Percentiles rank a stretch among this genome's conserved stretches.
phyloP scores from a whole-genome alignment of 2,113 vertebrate species.

The Erythrolamprus reginae region DNA sequence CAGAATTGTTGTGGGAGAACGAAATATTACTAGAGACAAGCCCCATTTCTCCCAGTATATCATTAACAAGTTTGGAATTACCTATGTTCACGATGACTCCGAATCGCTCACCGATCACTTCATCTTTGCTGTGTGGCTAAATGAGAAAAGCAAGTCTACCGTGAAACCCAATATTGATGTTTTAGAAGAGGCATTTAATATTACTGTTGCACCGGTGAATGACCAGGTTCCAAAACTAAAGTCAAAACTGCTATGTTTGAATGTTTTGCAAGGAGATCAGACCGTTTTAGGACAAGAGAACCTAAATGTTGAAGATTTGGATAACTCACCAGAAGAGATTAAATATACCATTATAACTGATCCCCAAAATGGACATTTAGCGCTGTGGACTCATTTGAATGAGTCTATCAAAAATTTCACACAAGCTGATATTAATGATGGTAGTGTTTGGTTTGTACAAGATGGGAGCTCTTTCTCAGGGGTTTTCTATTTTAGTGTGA shows the following conservation, averaged over 20 bases:
- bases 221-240: slow-evolving; percentile 83
- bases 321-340: slow-evolving; percentile 79
- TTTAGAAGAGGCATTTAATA: slow-evolving; percentile 81
- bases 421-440: slow-evolving; percentile 79
- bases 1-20: slow-evolving; percentile 76
- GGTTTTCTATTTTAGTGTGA: slow-evolving; percentile 89
- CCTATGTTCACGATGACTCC: slow-evolving; percentile 83
- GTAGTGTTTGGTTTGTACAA: slow-evolving; percentile 79
- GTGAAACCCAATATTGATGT: slow-evolving; percentile 66
- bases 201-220: slow-evolving; percentile 79
- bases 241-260: slow-evolving; percentile 77
- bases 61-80: slow-evolving; percentile 80
- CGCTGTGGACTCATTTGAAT: slow-evolving; percentile 65
- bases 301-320: slow-evolving; percentile 81
- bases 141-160: slow-evolving; percentile 74
- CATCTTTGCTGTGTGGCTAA: slow-evolving; percentile 79
- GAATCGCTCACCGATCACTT: slow-evolving; percentile 80
- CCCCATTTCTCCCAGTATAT: slow-evolving; percentile 85
- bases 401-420: slow-evolving; percentile 74
- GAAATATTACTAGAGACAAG: slow-evolving; percentile 81
- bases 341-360: slow-evolving; percentile 76
- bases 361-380: slow-evolving; percentile 83
- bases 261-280: slow-evolving; percentile 76
- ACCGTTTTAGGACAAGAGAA: slow-evolving; percentile 69
- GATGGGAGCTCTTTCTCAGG: slow-evolving; percentile 81